These are phyloP conservation scores for Phortica variegata DNA, from an alignment of 1,140 invertebrate species.

Conservation along the genomic window DNA sequence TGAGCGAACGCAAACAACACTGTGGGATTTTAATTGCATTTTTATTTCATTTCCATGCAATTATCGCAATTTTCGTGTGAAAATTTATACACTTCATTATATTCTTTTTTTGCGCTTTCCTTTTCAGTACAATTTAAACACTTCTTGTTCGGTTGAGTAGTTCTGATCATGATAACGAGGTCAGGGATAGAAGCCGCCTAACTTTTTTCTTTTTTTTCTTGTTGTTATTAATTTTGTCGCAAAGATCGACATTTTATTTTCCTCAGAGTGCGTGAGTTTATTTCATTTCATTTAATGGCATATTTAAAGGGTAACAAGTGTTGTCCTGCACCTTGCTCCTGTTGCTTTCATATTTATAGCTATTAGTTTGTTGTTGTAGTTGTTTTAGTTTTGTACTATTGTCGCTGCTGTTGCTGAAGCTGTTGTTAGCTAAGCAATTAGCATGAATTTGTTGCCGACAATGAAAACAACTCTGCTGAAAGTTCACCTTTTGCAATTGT, in stretches of 20 bases:
- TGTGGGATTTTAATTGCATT: constrained; percentile 53
- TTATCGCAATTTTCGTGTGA: constrained; percentile 47
- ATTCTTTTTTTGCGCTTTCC: too few relatives aligned
- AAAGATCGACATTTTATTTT: not conserved
- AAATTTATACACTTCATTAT: constrained; percentile 47
- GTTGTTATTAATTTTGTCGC: too few relatives aligned
- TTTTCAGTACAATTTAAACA: too few relatives aligned
- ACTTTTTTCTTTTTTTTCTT: too few relatives aligned
- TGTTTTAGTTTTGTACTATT: constrained; percentile 26
- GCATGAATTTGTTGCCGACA: constrained; percentile 43
- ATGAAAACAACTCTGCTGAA: constrained; percentile 27
- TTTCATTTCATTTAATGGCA: too few relatives aligned
- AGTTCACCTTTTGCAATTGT: constrained; percentile 28
- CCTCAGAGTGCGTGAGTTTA: too few relatives aligned
- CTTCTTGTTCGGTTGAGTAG: too few relatives aligned
- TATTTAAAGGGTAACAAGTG: constrained; percentile 36
- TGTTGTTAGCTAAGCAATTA: constrained; percentile 53
- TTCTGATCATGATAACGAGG: too few relatives aligned
- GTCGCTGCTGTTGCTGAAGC: constrained; percentile 24
- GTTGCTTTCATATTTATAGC: constrained; percentile 41
- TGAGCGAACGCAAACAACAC: too few relatives aligned
- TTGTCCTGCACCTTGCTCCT: constrained; percentile 15
- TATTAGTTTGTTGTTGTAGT: constrained; percentile 27
- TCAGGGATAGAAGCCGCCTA: too few relatives aligned
- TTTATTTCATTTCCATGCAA: constrained; percentile 52